phyloP scores from a whole-genome alignment of 2,797 vertebrate genomes.

The Nothura maculosa region DNA sequence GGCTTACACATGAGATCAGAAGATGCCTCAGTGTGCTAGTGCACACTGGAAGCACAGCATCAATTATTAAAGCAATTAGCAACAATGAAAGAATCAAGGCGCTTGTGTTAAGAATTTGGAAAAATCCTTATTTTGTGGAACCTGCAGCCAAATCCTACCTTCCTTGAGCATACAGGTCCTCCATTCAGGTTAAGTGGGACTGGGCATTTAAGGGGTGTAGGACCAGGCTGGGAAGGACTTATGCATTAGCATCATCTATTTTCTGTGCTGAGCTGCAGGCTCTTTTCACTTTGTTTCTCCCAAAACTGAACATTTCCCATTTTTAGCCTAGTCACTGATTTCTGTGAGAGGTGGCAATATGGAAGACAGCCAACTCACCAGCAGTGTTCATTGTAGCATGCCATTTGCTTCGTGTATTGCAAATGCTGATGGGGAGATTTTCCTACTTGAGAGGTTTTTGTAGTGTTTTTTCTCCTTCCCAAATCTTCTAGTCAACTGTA shows the following conservation, averaged over 20 bases:
- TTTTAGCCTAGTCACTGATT: not conserved
- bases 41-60: no score
- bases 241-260: not conserved
- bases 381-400: not conserved
- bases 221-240: not conserved
- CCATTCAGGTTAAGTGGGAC: not conserved
- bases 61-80: no score
- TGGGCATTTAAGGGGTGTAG: not conserved
- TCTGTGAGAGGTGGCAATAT: not conserved
- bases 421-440: not conserved
- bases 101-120: not conserved
- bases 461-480: not conserved
- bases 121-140: not conserved
- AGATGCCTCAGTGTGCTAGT: not conserved
- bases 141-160: not conserved
- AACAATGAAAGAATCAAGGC: not conserved
- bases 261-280: not conserved
- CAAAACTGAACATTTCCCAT: slow-evolving; percentile 1
- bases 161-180: not conserved
- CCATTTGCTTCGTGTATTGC: not conserved
- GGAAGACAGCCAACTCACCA: not conserved
- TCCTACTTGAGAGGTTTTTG: not conserved
- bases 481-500: not conserved
- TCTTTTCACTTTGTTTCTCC: slow-evolving; percentile 18
- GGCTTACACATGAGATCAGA: not conserved